These are phyloP conservation scores for Sebastes matsubarae DNA, from an alignment of 2,797 vertebrate genomes.

Conservation along the genomic window DNA sequence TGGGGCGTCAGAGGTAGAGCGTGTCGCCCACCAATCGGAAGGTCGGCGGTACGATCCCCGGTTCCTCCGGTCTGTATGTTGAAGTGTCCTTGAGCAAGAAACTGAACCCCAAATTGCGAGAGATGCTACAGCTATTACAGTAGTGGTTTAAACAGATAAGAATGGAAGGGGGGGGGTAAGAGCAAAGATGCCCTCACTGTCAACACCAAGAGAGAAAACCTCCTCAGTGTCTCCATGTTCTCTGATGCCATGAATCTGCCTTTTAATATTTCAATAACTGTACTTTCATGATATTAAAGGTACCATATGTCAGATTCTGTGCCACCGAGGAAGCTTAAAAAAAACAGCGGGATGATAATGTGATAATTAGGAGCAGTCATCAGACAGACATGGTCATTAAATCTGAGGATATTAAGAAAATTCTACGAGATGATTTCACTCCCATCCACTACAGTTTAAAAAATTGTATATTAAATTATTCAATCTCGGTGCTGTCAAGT, in stretches of 20 bases:
- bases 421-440: conserved; percentile 49
- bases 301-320: conserved; percentile 6
- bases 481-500: conserved; percentile 50
- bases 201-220: neutral
- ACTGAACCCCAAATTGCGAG: no score
- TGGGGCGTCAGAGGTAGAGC: no score
- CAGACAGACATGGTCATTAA: conserved; percentile 60
- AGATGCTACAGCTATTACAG: no score
- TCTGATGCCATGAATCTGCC: neutral
- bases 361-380: conserved; percentile 54
- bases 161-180: neutral
- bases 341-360: conserved; percentile 20
- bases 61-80: no score
- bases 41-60: no score
- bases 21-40: no score
- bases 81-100: no score
- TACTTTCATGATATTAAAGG: conserved; percentile 30
- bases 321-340: conserved; percentile 9
- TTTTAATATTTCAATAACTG: conserved; percentile 36
- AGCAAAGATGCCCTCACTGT: neutral
- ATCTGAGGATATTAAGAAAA: conserved; percentile 66
- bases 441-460: conserved; percentile 30
- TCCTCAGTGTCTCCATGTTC: neutral
- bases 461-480: conserved; percentile 73
- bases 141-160: neutral